Conservation (phyloP, 2,797 vertebrate genomes). For the Coregonus suidteri region DNA sequence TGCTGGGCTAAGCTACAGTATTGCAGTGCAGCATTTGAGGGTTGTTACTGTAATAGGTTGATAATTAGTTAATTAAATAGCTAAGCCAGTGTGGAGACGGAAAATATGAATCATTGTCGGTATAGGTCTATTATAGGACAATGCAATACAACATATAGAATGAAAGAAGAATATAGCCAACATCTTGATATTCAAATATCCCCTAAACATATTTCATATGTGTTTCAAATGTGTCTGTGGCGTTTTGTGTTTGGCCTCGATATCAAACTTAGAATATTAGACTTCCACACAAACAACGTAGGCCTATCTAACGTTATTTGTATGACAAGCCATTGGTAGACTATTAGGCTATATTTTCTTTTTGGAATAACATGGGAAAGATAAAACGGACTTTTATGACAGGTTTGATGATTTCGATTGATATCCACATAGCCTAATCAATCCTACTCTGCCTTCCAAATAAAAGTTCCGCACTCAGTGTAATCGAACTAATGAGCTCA, state of each 20-base stretch:
- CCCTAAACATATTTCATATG: not conserved
- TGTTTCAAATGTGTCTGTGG: not conserved
- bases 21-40: not conserved
- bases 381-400: slow-evolving; percentile 1
- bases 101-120: not conserved
- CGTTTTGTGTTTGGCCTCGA: not conserved
- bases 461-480: not conserved
- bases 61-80: not conserved
- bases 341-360: not conserved
- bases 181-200: not conserved
- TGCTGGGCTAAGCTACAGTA: not conserved
- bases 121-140: not conserved
- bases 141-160: not conserved
- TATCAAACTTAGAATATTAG: not conserved
- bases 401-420: not conserved
- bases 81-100: not conserved
- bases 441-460: not conserved
- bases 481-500: slow-evolving; percentile 4
- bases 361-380: not conserved
- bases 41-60: not conserved
- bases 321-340: not conserved
- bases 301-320: not conserved
- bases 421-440: not conserved
- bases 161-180: not conserved
- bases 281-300: not conserved